Percentiles rank a stretch among this genome's conserved stretches.
Conservation (phyloP, 1,140 invertebrate species). For the Pristionchus pacificus region DNA sequence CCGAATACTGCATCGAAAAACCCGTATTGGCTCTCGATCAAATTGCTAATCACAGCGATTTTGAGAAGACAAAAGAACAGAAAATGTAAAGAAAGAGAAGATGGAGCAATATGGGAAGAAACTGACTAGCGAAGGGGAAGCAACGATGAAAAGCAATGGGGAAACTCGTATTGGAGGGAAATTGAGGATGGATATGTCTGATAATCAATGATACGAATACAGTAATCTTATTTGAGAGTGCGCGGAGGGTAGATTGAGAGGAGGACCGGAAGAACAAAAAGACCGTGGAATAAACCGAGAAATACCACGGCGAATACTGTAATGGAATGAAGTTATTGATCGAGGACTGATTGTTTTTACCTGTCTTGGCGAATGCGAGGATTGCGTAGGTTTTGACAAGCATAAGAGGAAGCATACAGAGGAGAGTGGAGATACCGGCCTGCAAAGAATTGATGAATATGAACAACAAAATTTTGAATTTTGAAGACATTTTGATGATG, state of each 20-base stretch:
- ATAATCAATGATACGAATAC: not conserved
- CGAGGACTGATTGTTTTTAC: not conserved
- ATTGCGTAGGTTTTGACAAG: constrained; percentile 55
- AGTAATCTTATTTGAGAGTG: not conserved
- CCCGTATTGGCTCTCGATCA: too few relatives aligned
- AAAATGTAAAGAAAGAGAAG: constrained; percentile 1
- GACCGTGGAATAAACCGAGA: constrained; percentile 33
- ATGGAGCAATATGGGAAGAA: not conserved
- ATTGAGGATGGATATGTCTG: not conserved
- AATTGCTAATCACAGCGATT: too few relatives aligned
- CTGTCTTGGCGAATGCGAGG: constrained; percentile 55
- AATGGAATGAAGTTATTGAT: constrained; percentile 6
- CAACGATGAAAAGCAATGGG: not conserved
- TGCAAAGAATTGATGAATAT: constrained; percentile 23
- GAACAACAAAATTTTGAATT: constrained; percentile 33
- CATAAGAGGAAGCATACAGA: constrained; percentile 53
- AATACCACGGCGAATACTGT: not conserved
- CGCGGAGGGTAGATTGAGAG: constrained; percentile 17
- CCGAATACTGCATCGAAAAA: too few relatives aligned
- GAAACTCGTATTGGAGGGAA: not conserved
- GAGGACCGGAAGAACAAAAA: constrained; percentile 36
- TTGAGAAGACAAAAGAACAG: not conserved
- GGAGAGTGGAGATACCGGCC: constrained; percentile 44
- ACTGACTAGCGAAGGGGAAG: not conserved
- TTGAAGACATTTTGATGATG: constrained; percentile 39